Evolutionary conservation across 1,140 invertebrate species (phyloP).

Genomic region (Heterodera carotae): DNA sequence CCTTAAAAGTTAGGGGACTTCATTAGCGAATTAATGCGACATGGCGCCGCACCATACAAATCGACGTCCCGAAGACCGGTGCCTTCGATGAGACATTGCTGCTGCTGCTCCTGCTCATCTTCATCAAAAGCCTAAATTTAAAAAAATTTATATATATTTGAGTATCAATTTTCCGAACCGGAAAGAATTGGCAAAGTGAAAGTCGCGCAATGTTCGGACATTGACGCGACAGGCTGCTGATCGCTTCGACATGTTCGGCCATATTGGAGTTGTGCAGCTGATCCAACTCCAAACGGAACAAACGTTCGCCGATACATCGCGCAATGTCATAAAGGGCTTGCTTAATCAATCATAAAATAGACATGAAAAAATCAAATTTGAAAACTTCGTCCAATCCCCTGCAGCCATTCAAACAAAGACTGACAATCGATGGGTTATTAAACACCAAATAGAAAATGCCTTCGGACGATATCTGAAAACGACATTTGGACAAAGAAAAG

Average conservation of each 20-base stretch:
- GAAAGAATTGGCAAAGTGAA: conserved; percentile 63
- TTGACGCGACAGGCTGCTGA: conserved; percentile 52
- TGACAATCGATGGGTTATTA: conserved; percentile 54
- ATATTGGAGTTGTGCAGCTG: conserved; percentile 54
- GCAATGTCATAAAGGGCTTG: conserved; percentile 63
- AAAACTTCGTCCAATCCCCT: conserved; percentile 53
- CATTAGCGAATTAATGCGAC: no score
- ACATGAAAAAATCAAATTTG: background rate
- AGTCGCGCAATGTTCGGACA: conserved; percentile 63
- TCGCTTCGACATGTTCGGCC: conserved; percentile 52
- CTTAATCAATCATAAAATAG: background rate
- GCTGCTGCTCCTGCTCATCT: conserved; percentile 13
- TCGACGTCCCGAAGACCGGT: conserved; percentile 53
- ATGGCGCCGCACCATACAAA: conserved; percentile 53
- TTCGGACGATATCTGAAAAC: conserved; percentile 52
- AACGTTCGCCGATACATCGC: conserved; percentile 55
- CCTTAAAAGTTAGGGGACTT: conserved; percentile 27
- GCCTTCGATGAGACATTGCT: conserved; percentile 56
- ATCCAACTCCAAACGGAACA: conserved; percentile 57
- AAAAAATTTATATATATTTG: no score
- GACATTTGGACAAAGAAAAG: conserved; percentile 6
- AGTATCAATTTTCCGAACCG: conserved; percentile 15
- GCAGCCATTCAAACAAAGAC: conserved; percentile 60
- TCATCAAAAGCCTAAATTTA: conserved; percentile 9
- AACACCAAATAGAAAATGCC: conserved; percentile 59